These are phyloP conservation scores for Ophion obscuratus DNA, from an alignment of 2,888 invertebrate species.

Conservation along the genomic window DNA sequence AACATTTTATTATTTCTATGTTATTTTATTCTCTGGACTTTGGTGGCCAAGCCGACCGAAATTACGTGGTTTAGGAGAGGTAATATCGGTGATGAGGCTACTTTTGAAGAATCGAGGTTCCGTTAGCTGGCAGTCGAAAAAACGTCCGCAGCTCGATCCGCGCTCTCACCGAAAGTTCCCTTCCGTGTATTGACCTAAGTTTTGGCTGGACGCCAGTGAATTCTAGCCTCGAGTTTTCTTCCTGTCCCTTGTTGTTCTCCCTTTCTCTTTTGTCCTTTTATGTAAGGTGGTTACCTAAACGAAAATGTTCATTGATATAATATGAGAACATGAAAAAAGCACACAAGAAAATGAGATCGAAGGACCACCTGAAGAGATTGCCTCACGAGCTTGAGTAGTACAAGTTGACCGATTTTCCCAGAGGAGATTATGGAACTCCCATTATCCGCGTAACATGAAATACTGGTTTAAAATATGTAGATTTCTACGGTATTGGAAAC, in stretches of 20 bases:
- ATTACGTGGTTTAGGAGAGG: slow-evolving; percentile 53
- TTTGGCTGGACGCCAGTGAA: slow-evolving; percentile 59
- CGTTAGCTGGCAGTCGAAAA: slow-evolving; percentile 54
- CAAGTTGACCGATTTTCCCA: too few relatives aligned
- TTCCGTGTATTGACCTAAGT: slow-evolving; percentile 62
- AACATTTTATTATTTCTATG: background rate
- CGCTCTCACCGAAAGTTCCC: slow-evolving; percentile 42
- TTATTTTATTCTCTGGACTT: slow-evolving; percentile 27
- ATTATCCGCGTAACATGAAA: too few relatives aligned
- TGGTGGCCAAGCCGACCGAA: slow-evolving; percentile 46
- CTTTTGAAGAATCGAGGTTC: slow-evolving; percentile 47
- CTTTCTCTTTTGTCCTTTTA: slow-evolving; percentile 8
- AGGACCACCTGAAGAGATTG: too few relatives aligned
- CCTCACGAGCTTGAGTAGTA: too few relatives aligned
- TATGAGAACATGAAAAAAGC: slow-evolving; percentile 26
- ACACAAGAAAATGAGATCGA: too few relatives aligned
- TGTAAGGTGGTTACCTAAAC: slow-evolving; percentile 33
- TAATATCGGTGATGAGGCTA: slow-evolving; percentile 53
- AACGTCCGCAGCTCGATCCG: slow-evolving; percentile 39
- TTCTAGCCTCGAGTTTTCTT: slow-evolving; percentile 30
- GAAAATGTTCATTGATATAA: slow-evolving; percentile 45
- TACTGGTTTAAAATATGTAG: too few relatives aligned
- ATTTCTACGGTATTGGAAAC: too few relatives aligned
- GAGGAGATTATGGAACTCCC: too few relatives aligned
- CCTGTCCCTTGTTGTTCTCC: slow-evolving; percentile 37